Conservation (phyloP, 1,140 invertebrate species). For the Arion vulgaris region DNA sequence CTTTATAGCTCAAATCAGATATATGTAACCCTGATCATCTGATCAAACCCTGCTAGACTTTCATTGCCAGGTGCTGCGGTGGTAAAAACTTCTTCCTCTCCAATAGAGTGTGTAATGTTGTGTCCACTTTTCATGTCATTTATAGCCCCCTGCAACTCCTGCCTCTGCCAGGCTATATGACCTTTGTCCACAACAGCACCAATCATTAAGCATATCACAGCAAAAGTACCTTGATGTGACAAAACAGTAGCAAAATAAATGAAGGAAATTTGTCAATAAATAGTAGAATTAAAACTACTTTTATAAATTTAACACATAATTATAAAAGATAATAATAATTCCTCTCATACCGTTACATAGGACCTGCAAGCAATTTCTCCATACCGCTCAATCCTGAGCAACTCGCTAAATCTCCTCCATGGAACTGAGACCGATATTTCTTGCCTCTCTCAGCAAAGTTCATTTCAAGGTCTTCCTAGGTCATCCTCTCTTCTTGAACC, state of each 20-base stretch:
- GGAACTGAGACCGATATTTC: no score
- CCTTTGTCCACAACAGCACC: conserved; percentile 68
- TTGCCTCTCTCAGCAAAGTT: no score
- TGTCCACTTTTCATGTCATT: conserved; percentile 12
- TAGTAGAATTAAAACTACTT: no score
- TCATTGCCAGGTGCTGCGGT: neutral
- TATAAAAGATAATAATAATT: no score
- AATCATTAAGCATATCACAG: conserved; percentile 73
- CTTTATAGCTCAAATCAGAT: conserved; percentile 48
- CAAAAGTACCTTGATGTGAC: conserved; percentile 70
- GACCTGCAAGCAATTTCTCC: no score
- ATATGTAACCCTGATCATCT: conserved; percentile 24
- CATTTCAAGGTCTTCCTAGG: no score
- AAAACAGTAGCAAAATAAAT: neutral
- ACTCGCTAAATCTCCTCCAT: no score
- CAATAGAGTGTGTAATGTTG: conserved; percentile 25
- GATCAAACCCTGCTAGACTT: conserved; percentile 19
- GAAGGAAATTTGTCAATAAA: no score
- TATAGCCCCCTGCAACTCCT: conserved; percentile 36
- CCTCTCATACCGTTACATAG: no score
- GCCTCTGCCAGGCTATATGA: conserved; percentile 47
- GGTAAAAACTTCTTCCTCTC: conserved; percentile 5
- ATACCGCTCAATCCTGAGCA: no score
- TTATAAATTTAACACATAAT: no score
- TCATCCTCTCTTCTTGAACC: no score